phyloP scores from a whole-genome alignment of 2,113 vertebrate genomes.

The Macrotus californicus region DNA sequence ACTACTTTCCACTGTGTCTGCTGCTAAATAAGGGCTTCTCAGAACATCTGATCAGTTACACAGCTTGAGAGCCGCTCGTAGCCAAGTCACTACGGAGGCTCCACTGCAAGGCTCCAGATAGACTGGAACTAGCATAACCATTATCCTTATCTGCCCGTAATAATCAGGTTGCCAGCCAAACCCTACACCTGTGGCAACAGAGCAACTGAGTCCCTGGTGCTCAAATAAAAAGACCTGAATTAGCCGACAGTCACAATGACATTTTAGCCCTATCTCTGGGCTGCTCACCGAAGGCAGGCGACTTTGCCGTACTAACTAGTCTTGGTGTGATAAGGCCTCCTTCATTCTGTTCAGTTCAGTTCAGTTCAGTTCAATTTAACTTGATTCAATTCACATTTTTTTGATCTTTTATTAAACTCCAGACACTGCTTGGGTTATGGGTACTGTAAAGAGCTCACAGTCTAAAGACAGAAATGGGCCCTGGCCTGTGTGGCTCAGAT shows the following conservation, averaged over 20 bases:
- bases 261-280: not conserved
- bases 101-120: constrained; percentile 29
- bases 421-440: not conserved
- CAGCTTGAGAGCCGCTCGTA: not conserved
- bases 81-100: not conserved
- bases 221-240: constrained; percentile 24
- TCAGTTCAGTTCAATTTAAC: not conserved
- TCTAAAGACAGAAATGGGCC: not conserved
- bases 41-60: not conserved
- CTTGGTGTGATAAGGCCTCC: not conserved
- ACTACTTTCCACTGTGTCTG: constrained; percentile 1
- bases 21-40: constrained; percentile 25
- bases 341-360: not conserved
- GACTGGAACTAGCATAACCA: not conserved
- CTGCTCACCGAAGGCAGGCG: not conserved
- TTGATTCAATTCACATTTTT: not conserved
- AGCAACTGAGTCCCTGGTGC: constrained; percentile 12
- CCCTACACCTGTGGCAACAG: not conserved
- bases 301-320: not conserved
- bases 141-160: not conserved
- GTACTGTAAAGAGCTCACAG: not conserved
- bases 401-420: not conserved
- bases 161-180: constrained; percentile 34
- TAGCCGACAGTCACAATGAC: not conserved
- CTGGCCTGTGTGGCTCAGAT: too few species aligned